phyloP scores from a whole-genome alignment of 2,113 vertebrate genomes.

The Rhabdornis inornatus region DNA sequence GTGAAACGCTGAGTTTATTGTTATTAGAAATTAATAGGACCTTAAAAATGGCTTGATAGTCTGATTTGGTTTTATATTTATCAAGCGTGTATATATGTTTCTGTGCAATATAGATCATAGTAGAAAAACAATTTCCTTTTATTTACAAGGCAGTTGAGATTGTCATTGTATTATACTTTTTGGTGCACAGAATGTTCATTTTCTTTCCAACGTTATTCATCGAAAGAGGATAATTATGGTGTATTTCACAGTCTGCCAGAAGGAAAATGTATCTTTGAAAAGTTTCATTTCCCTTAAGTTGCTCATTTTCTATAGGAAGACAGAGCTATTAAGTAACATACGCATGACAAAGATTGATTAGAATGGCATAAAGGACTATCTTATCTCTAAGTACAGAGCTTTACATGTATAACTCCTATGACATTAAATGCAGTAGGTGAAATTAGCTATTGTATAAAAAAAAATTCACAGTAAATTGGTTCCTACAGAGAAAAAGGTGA shows the following conservation, averaged over 20 bases:
- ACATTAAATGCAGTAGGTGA: constrained; percentile 59
- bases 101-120: constrained; percentile 34
- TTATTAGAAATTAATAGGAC: constrained; percentile 19
- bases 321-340: constrained; percentile 73
- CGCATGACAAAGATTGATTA: constrained; percentile 48
- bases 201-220: constrained; percentile 68
- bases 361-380: constrained; percentile 50
- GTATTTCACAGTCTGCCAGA: constrained; percentile 74
- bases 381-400: constrained; percentile 48
- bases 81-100: constrained; percentile 11
- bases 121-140: constrained; percentile 70
- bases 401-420: constrained; percentile 42
- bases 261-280: constrained; percentile 76
- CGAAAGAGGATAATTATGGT: constrained; percentile 72
- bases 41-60: neutral
- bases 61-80: constrained; percentile 52
- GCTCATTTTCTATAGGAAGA: constrained; percentile 75
- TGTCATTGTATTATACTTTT: constrained; percentile 67
- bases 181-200: constrained; percentile 61
- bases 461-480: constrained; percentile 26
- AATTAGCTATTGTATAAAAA: constrained; percentile 46
- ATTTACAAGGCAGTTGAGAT: constrained; percentile 68
- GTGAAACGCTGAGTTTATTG: constrained; percentile 1
- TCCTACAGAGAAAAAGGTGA: constrained; percentile 11
- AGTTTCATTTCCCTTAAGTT: constrained; percentile 78